Percentiles rank a stretch among this genome's conserved stretches.
These are phyloP conservation scores for Tillus elongatus DNA, from an alignment of 2,888 invertebrate genomes.

Conservation along the genomic window DNA sequence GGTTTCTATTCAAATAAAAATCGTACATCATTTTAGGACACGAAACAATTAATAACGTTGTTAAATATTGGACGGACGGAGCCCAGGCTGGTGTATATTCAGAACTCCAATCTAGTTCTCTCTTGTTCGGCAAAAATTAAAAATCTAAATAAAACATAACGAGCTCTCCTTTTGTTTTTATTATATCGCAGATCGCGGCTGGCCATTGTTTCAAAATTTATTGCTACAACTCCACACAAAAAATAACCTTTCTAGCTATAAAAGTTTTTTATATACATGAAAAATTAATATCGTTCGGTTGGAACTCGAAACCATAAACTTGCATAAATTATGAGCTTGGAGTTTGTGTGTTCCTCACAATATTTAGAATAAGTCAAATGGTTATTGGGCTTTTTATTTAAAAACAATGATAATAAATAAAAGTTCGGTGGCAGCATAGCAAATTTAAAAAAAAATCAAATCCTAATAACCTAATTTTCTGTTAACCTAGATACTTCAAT, in stretches of 20 bases:
- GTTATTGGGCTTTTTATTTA: too few species aligned
- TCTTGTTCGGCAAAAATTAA: conserved; percentile 35
- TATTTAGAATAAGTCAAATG: too few species aligned
- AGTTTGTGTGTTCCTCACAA: too few species aligned
- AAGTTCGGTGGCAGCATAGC: too few species aligned
- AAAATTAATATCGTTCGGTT: too few species aligned
- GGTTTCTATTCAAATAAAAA: conserved; percentile 35
- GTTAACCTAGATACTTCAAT: too few species aligned
- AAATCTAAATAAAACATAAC: conserved; percentile 40
- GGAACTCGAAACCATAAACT: too few species aligned
- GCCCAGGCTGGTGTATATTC: conserved; percentile 22
- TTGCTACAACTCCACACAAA: conserved; percentile 23
- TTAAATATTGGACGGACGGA: conserved; percentile 33
- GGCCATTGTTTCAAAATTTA: conserved; percentile 39
- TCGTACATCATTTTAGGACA: conserved; percentile 34
- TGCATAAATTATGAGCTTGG: too few species aligned
- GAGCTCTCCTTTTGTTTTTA: conserved; percentile 34
- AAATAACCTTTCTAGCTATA: conserved; percentile 4
- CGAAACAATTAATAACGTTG: conserved; percentile 36
- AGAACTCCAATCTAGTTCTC: conserved; percentile 29
- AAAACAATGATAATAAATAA: too few species aligned
- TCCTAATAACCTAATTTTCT: too few species aligned
- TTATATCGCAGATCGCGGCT: conserved; percentile 35
- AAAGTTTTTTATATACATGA: too few species aligned
- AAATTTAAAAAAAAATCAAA: too few species aligned